Percentiles rank a stretch among this genome's conserved stretches.
Conservation (phyloP, 2,888 invertebrate species). For the Argyresthia goedartella region DNA sequence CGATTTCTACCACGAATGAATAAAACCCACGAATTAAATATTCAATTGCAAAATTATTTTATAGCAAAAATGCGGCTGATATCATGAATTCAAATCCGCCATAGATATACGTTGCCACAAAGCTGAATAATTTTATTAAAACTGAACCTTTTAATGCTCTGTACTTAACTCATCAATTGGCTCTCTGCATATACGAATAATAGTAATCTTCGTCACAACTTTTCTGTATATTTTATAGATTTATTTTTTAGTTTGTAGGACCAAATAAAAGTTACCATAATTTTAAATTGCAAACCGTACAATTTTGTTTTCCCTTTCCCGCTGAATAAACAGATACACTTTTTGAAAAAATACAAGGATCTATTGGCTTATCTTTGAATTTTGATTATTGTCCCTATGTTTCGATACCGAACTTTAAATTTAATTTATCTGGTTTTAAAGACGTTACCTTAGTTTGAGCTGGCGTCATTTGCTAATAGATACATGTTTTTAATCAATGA, state of each 20-base stretch:
- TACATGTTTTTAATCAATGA: too few species aligned
- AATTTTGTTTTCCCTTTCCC: slow-evolving; percentile 29
- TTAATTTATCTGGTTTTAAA: slow-evolving; percentile 18
- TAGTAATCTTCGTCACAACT: slow-evolving; percentile 19
- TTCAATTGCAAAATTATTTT: too few species aligned
- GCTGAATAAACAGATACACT: too few species aligned
- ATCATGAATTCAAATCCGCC: slow-evolving; percentile 19
- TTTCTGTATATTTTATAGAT: slow-evolving; percentile 28
- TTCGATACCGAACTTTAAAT: too few species aligned
- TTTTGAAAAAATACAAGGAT: too few species aligned
- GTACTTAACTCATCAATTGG: slow-evolving; percentile 1
- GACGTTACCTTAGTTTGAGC: background rate
- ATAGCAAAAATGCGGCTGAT: too few species aligned
- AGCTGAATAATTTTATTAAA: background rate
- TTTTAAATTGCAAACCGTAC: slow-evolving; percentile 27
- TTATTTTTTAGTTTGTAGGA: slow-evolving; percentile 35
- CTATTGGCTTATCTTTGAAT: too few species aligned
- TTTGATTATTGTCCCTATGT: too few species aligned
- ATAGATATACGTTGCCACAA: slow-evolving; percentile 34
- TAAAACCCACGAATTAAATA: too few species aligned
- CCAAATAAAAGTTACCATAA: slow-evolving; percentile 50
- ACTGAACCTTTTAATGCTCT: background rate
- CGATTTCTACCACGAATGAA: too few species aligned
- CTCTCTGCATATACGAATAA: slow-evolving; percentile 13
- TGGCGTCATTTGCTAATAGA: too few species aligned